Conservation (phyloP, 2,797 vertebrate species). For the Lerista edwardsae region DNA sequence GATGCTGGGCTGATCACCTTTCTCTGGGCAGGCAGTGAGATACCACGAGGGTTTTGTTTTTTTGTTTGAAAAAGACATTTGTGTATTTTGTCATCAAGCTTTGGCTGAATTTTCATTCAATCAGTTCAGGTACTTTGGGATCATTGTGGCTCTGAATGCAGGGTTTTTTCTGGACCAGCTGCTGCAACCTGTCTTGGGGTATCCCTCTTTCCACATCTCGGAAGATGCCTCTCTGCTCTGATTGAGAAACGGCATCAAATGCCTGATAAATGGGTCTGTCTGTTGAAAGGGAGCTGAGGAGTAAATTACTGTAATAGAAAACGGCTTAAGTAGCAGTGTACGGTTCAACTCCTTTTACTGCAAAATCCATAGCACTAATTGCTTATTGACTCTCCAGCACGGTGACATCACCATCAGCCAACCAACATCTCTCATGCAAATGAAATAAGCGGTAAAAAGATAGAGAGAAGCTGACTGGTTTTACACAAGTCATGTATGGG, state of each 20-base stretch:
- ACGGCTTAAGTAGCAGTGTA: constrained; percentile 69
- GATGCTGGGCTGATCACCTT: background rate
- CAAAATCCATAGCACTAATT: constrained; percentile 78
- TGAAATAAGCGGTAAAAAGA: constrained; percentile 28
- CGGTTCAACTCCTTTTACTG: constrained; percentile 70
- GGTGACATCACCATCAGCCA: constrained; percentile 56
- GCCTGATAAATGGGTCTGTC: constrained; percentile 57
- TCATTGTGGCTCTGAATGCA: background rate
- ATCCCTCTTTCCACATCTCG: background rate
- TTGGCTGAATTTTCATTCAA: background rate
- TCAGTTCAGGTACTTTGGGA: background rate
- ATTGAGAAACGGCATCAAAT: constrained; percentile 39
- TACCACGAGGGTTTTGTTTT: background rate
- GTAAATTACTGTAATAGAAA: constrained; percentile 74
- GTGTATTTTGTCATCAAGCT: background rate
- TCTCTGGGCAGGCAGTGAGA: background rate
- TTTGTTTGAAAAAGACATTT: background rate
- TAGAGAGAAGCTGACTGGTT: constrained; percentile 24
- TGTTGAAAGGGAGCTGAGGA: constrained; percentile 65
- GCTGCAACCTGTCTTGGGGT: background rate
- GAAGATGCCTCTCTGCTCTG: constrained; percentile 23
- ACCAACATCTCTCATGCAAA: constrained; percentile 34
- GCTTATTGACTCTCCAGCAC: constrained; percentile 70
- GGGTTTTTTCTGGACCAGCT: background rate
- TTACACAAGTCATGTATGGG: constrained; percentile 27